Conservation (phyloP, 2,888 invertebrate genomes). For the Dascillus cervinus region DNA sequence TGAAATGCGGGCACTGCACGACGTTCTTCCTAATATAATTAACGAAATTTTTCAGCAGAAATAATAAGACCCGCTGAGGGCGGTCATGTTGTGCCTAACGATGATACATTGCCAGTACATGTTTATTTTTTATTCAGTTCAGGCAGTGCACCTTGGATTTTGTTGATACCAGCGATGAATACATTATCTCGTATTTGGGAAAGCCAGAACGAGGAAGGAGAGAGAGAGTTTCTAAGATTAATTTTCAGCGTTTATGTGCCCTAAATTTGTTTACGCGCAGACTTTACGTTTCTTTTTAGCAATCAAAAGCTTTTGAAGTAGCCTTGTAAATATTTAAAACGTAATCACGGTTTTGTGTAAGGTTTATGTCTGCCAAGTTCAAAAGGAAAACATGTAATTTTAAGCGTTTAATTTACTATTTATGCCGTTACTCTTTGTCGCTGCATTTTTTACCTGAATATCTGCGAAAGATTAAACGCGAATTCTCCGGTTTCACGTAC, state of each 20-base stretch:
- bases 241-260: slow-evolving; percentile 15
- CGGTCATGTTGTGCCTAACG: not conserved
- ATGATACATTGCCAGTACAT: slow-evolving; percentile 14
- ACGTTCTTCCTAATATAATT: too few relatives aligned
- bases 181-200: slow-evolving; percentile 13
- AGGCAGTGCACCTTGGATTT: slow-evolving; percentile 5
- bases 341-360: slow-evolving; percentile 16
- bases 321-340: slow-evolving; percentile 17
- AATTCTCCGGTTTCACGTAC: too few relatives aligned
- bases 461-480: too few relatives aligned
- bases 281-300: slow-evolving; percentile 12
- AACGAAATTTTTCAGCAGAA: too few relatives aligned
- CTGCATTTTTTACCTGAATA: too few relatives aligned
- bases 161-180: slow-evolving; percentile 10
- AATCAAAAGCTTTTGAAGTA: slow-evolving; percentile 13
- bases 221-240: slow-evolving; percentile 10
- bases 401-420: too few relatives aligned
- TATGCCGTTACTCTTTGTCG: too few relatives aligned
- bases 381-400: too few relatives aligned
- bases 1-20: too few relatives aligned
- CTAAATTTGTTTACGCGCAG: slow-evolving; percentile 15
- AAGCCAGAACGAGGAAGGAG: slow-evolving; percentile 7
- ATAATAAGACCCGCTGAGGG: too few relatives aligned
- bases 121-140: slow-evolving; percentile 16
- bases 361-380: slow-evolving; percentile 12